phyloP scores from a whole-genome alignment of 2,888 invertebrate species.

The Sthenelais limicola region DNA sequence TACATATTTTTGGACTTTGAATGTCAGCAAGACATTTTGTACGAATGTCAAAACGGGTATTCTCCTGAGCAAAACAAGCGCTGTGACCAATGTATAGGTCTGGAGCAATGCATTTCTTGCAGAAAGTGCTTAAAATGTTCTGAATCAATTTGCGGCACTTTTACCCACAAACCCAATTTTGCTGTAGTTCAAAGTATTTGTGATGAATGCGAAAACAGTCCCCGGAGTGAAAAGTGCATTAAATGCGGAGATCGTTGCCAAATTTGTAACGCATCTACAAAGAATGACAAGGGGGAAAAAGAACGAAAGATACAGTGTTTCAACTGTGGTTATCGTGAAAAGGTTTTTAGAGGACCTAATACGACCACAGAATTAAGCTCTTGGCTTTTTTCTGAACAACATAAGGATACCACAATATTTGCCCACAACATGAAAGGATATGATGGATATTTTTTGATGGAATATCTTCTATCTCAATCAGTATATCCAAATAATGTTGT shows the following conservation, averaged over 20 bases:
- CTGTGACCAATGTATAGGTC: not conserved
- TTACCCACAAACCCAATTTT: slow-evolving; percentile 9
- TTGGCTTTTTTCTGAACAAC: not conserved
- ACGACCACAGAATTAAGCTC: not conserved
- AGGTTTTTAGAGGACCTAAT: not conserved
- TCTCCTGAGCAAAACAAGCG: not conserved
- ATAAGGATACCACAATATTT: not conserved
- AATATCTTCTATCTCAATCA: not conserved
- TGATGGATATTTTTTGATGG: slow-evolving; percentile 15
- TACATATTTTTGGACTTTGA: slow-evolving; percentile 11
- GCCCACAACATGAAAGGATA: slow-evolving; percentile 8
- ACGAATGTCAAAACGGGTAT: not conserved
- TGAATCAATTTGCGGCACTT: not conserved
- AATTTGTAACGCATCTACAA: too few species aligned
- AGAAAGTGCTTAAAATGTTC: not conserved
- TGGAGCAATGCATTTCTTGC: not conserved
- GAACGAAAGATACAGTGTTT: not conserved
- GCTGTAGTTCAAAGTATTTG: not conserved
- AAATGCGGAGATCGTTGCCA: not conserved
- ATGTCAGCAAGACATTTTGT: not conserved
- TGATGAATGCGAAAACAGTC: not conserved
- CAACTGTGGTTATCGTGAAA: not conserved
- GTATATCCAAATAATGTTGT: not conserved
- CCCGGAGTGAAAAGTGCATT: not conserved
- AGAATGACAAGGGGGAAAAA: too few species aligned